phyloP scores from a whole-genome alignment of 2,888 invertebrate species.

The Trichacis sp. region DNA sequence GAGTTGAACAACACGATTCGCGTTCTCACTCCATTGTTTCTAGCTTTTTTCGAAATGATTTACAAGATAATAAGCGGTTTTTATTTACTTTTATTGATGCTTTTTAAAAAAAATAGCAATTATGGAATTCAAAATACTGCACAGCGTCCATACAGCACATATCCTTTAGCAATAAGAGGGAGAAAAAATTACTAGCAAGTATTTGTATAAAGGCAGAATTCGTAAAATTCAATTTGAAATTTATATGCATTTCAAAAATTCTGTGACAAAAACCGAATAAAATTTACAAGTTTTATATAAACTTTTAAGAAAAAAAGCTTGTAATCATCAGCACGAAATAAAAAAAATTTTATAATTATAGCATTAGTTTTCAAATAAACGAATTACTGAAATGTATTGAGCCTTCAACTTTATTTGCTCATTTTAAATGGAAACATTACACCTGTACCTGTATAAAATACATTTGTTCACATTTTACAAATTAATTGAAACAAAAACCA shows the following conservation, averaged over 20 bases:
- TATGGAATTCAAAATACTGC: constrained; percentile 19
- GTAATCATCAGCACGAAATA: too few species aligned
- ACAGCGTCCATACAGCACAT: constrained; percentile 12
- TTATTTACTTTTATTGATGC: constrained; percentile 62
- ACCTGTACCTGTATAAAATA: neutral
- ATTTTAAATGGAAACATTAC: neutral
- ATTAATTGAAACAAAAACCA: neutral
- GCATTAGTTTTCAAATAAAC: too few species aligned
- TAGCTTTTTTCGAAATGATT: constrained; percentile 62
- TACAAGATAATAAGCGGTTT: constrained; percentile 64
- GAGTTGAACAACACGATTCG: constrained; percentile 57
- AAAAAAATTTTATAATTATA: too few species aligned
- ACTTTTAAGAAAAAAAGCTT: too few species aligned
- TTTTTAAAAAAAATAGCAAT: too few species aligned
- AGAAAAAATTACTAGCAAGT: constrained; percentile 15
- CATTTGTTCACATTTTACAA: neutral
- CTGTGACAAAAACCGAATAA: too few species aligned
- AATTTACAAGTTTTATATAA: too few species aligned
- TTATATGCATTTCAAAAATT: too few species aligned
- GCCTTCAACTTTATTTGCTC: too few species aligned
- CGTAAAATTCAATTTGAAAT: too few species aligned
- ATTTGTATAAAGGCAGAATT: neutral
- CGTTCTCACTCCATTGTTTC: constrained; percentile 59
- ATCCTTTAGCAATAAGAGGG: constrained; percentile 21
- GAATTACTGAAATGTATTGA: too few species aligned